These are phyloP conservation scores for Cephalotes varians DNA, from an alignment of 2,888 invertebrate species.

Conservation along the genomic window DNA sequence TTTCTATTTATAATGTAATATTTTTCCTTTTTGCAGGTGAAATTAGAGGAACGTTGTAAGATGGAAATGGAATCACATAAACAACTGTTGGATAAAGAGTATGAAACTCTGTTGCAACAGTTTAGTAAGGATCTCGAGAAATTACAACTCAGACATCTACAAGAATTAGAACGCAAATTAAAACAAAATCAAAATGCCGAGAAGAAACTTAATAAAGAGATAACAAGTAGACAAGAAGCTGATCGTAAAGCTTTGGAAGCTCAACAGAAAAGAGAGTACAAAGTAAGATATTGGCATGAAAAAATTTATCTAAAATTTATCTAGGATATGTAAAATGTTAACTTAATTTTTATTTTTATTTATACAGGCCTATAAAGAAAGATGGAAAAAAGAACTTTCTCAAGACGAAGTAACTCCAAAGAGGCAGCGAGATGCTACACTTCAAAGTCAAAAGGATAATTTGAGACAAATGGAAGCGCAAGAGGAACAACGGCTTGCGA, in stretches of 20 bases:
- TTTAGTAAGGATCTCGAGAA: constrained; percentile 97
- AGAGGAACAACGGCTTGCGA: constrained; percentile 94
- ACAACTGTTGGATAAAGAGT: constrained; percentile 97
- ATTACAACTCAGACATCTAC: constrained; percentile 92
- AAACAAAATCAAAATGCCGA: constrained; percentile 96
- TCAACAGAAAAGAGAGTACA: constrained; percentile 98
- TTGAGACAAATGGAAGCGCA: constrained; percentile 96
- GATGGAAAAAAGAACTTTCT: constrained; percentile 97
- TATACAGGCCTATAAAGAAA: constrained; percentile 93
- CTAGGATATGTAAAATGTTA: background rate
- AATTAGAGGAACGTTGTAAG: constrained; percentile 98
- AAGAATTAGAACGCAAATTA: constrained; percentile 92
- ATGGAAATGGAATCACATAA: constrained; percentile 99
- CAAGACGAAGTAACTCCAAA: constrained; percentile 97
- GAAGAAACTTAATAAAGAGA: constrained; percentile 97
- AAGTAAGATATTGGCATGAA: constrained; percentile 84
- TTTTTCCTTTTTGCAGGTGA: constrained; percentile 85
- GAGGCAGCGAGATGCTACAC: constrained; percentile 95
- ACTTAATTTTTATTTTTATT: background rate
- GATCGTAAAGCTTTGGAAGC: constrained; percentile 96
- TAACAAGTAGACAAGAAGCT: constrained; percentile 94
- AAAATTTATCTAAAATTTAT: no score
- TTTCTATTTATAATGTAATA: background rate
- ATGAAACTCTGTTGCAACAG: constrained; percentile 96
- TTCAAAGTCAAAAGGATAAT: constrained; percentile 97